Conservation (phyloP, 2,797 vertebrate species). For the Eulemur albifrons region DNA sequence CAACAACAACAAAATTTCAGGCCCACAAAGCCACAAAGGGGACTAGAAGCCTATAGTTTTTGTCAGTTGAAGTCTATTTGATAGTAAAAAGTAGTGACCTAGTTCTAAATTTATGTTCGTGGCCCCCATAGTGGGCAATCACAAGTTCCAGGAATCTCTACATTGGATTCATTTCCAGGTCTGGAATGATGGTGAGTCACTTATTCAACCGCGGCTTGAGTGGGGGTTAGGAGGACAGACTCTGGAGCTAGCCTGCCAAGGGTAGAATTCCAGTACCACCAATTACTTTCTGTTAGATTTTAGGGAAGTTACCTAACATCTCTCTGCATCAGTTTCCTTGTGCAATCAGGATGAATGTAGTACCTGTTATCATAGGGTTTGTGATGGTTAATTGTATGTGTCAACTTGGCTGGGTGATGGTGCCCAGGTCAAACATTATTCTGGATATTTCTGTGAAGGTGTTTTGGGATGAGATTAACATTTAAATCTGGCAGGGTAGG, state of each 20-base stretch:
- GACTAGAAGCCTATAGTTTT: neutral
- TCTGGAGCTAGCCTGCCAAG: neutral
- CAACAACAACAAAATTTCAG: neutral
- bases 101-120: neutral
- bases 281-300: neutral
- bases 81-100: neutral
- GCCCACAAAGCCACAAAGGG: neutral
- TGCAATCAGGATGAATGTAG: neutral
- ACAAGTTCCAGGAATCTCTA: neutral
- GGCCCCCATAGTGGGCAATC: neutral
- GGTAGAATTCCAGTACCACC: neutral
- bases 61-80: neutral
- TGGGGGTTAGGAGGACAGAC: neutral
- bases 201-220: too few species aligned
- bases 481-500: neutral
- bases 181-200: neutral
- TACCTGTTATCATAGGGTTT: neutral
- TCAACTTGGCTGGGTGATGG: neutral
- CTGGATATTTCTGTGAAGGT: neutral
- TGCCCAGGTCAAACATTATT: neutral
- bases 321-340: neutral
- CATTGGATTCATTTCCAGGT: neutral
- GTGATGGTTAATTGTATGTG: neutral
- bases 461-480: neutral
- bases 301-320: neutral